Evolutionary conservation across 2,888 invertebrate species (phyloP).

Genomic region (Watsonalla cultraria): DNA sequence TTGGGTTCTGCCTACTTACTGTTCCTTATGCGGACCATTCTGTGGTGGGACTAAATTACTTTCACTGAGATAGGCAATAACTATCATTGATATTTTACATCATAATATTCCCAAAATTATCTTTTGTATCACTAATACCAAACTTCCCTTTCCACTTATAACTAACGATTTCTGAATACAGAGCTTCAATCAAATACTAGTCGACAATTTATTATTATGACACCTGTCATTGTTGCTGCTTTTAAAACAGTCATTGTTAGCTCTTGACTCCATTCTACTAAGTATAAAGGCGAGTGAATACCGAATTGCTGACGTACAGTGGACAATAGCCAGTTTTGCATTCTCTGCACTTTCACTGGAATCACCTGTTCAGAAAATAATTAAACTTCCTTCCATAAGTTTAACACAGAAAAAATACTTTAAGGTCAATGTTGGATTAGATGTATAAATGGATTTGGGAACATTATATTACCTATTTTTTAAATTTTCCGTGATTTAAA

Average conservation of each 20-base stretch:
- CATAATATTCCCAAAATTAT: conserved; percentile 34
- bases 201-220: conserved; percentile 15
- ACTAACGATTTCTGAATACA: conserved; percentile 17
- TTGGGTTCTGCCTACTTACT: conserved; percentile 31
- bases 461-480: no score
- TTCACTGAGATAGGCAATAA: conserved; percentile 48
- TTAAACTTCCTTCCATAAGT: background rate
- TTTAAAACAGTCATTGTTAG: background rate
- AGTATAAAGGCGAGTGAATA: background rate
- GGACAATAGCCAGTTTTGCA: background rate
- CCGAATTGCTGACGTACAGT: background rate
- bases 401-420: background rate
- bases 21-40: conserved; percentile 36
- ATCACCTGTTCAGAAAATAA: background rate
- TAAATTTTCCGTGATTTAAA: no score
- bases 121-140: conserved; percentile 22
- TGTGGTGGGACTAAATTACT: conserved; percentile 55
- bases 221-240: background rate
- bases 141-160: conserved; percentile 34
- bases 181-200: conserved; percentile 24
- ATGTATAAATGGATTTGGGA: no score
- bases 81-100: conserved; percentile 30
- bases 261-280: conserved; percentile 2
- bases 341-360: background rate
- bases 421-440: no score